Percentiles rank a stretch among this genome's conserved stretches.
Conservation (phyloP, 2,113 vertebrate genomes). For the Channa maculata region DNA sequence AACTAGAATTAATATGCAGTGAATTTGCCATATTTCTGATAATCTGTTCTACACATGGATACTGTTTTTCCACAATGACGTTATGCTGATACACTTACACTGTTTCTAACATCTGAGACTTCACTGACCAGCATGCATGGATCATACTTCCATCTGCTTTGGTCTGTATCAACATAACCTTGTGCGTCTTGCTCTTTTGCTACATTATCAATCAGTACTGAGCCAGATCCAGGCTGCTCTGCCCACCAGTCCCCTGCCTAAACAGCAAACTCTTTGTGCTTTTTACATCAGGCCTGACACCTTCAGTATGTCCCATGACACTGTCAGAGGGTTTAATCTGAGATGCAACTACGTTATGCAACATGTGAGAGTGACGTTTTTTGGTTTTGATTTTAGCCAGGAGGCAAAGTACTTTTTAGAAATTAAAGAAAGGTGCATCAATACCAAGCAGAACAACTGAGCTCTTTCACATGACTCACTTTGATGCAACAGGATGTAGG, state of each 20-base stretch:
- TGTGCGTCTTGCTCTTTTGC: neutral
- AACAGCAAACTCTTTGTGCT: conserved; percentile 46
- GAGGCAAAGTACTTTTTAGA: neutral
- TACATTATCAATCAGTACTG: neutral
- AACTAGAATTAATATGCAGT: too few relatives aligned
- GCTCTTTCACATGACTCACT: neutral
- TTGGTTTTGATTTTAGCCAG: too few relatives aligned
- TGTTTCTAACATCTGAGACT: conserved; percentile 7
- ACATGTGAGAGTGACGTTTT: neutral
- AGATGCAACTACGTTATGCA: neutral
- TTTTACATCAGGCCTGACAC: conserved; percentile 12
- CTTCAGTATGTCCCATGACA: conserved; percentile 37
- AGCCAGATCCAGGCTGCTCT: conserved; percentile 9
- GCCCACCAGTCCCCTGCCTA: conserved; percentile 13
- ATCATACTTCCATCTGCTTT: conserved; percentile 8
- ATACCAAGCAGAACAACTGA: conserved; percentile 3
- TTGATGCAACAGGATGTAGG: conserved; percentile 27
- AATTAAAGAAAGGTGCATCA: neutral
- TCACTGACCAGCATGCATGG: conserved; percentile 15
- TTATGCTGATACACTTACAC: neutral
- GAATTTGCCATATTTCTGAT: conserved; percentile 5
- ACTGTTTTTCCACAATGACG: neutral
- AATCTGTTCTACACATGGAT: neutral
- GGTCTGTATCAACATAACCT: neutral
- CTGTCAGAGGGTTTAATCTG: conserved; percentile 10